These are phyloP conservation scores for Craniophora ligustri DNA, from an alignment of 2,888 invertebrate species.

Conservation along the genomic window DNA sequence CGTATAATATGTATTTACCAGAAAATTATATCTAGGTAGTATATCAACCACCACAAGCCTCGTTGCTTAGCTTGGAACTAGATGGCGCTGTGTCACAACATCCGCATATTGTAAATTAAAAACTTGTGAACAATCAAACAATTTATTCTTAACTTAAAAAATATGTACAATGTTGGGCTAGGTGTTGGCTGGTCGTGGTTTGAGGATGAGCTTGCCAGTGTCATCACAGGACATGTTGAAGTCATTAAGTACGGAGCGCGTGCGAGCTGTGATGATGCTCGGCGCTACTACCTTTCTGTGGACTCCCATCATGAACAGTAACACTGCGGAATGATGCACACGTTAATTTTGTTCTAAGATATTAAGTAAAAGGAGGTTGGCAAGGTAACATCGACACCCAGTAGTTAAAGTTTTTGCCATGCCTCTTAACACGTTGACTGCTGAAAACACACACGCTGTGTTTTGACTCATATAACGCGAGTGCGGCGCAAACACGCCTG, in stretches of 20 bases:
- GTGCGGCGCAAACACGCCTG: too few relatives aligned
- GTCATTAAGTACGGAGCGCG: conserved; percentile 96
- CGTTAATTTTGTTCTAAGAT: background rate
- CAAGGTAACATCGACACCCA: too few relatives aligned
- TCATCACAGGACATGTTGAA: conserved; percentile 99
- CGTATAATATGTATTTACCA: too few relatives aligned
- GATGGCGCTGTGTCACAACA: too few relatives aligned
- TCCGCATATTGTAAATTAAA: conserved; percentile 55
- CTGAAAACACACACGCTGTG: too few relatives aligned
- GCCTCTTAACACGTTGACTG: too few relatives aligned
- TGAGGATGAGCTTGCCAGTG: conserved; percentile 97
- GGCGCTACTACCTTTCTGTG: conserved; percentile 99
- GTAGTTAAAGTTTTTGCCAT: too few relatives aligned
- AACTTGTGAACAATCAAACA: conserved; percentile 46
- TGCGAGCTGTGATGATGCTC: conserved; percentile 97
- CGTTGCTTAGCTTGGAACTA: too few relatives aligned
- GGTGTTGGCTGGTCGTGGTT: conserved; percentile 92
- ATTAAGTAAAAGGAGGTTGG: too few relatives aligned
- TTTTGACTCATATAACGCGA: too few relatives aligned
- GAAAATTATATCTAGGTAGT: too few relatives aligned
- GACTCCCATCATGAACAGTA: conserved; percentile 96
- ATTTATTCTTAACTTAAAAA: conserved; percentile 78
- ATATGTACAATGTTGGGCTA: conserved; percentile 57
- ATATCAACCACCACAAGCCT: too few relatives aligned
- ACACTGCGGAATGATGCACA: conserved; percentile 86